Evolutionary conservation across 1,140 invertebrate genomes (phyloP).

Genomic region (Vanessa atalanta): DNA sequence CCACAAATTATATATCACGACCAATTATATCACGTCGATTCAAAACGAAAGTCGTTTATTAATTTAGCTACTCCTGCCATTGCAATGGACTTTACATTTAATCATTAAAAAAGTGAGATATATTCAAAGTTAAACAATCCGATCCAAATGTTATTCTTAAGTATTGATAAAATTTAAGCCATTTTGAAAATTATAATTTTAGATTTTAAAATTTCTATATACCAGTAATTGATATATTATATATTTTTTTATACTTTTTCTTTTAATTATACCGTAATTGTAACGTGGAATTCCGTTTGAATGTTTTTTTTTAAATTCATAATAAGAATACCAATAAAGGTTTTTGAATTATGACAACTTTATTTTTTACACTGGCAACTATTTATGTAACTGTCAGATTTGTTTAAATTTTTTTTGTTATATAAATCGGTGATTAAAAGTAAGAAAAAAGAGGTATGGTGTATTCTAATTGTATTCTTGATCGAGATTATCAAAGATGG

Average conservation of each 20-base stretch:
- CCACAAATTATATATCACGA: too few species aligned
- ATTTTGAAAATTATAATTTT: constrained; percentile 8
- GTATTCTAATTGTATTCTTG: constrained; percentile 2
- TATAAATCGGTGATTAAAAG: background rate
- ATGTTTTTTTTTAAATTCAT: too few species aligned
- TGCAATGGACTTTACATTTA: constrained; percentile 3
- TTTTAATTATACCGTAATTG: background rate
- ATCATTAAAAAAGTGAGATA: constrained; percentile 6
- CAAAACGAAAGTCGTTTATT: too few species aligned
- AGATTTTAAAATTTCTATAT: background rate
- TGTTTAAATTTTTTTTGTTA: background rate
- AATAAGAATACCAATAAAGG: background rate
- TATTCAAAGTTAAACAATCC: constrained; percentile 15
- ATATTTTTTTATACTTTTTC: background rate
- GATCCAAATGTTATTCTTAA: constrained; percentile 25
- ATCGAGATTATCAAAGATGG: constrained; percentile 26
- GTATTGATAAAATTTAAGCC: constrained; percentile 10
- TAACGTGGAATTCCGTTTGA: background rate
- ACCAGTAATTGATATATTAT: background rate
- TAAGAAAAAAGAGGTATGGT: too few species aligned
- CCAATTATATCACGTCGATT: too few species aligned
- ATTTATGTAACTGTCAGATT: background rate
- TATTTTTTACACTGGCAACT: background rate
- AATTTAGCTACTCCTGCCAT: too few species aligned
- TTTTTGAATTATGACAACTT: background rate